Evolutionary conservation across 2,888 invertebrate species (phyloP).

Genomic region (Phengaris alcon): DNA sequence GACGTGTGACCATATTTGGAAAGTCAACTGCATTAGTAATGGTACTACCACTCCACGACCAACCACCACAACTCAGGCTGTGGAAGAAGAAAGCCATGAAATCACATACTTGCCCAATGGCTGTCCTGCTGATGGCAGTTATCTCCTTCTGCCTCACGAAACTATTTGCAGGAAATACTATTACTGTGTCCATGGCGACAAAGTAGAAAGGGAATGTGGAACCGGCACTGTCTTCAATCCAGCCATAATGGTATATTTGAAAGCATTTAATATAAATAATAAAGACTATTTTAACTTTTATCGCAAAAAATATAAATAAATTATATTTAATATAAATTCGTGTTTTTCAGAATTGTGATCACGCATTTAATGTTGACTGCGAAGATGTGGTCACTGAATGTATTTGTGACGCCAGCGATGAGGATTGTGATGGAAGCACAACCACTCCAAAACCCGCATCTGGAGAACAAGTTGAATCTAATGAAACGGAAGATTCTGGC

Average conservation of each 20-base stretch:
- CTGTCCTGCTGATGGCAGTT: constrained; percentile 45
- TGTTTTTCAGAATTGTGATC: constrained; percentile 15
- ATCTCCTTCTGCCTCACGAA: constrained; percentile 48
- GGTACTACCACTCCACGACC: constrained; percentile 11
- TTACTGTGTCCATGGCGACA: constrained; percentile 49
- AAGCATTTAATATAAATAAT: background rate
- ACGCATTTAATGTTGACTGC: constrained; percentile 5
- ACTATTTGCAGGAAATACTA: constrained; percentile 49
- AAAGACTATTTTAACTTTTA: background rate
- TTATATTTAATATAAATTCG: background rate
- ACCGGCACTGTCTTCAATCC: constrained; percentile 51
- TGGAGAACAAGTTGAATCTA: background rate
- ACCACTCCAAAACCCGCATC: constrained; percentile 11
- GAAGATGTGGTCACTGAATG: constrained; percentile 19
- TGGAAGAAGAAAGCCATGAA: constrained; percentile 3
- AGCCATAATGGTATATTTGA: constrained; percentile 46
- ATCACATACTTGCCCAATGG: constrained; percentile 40
- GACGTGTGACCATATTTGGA: background rate
- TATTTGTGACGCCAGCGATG: constrained; percentile 29
- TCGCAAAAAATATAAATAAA: no score
- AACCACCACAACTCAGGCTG: background rate
- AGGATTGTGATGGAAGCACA: constrained; percentile 31
- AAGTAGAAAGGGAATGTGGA: constrained; percentile 44
- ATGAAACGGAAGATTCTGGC: background rate
- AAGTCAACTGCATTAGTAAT: constrained; percentile 14